Conservation (phyloP, 2,113 vertebrate genomes). For the Panthera tigris region DNA sequence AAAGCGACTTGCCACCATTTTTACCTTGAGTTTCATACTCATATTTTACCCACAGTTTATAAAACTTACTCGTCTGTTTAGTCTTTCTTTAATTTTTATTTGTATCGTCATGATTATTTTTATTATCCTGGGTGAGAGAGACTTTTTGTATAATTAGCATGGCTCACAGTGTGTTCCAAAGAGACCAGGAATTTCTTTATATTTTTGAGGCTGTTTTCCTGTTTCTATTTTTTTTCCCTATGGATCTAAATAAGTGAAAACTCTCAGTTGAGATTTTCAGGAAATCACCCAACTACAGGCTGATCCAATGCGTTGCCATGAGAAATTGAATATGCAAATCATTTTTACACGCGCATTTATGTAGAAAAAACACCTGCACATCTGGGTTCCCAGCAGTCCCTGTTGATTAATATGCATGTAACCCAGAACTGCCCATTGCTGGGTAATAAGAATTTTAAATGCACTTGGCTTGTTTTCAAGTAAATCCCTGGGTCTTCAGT, state of each 20-base stretch:
- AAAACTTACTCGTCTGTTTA: not conserved
- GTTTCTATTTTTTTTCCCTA: not conserved
- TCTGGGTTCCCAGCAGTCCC: conserved; percentile 48
- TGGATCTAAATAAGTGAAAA: conserved; percentile 21
- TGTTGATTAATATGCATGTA: conserved; percentile 41
- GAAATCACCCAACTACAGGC: conserved; percentile 32
- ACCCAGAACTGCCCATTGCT: conserved; percentile 20
- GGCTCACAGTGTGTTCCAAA: not conserved
- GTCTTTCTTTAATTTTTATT: conserved; percentile 2
- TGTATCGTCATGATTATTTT: not conserved
- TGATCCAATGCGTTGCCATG: conserved; percentile 59
- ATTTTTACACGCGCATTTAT: conserved; percentile 53
- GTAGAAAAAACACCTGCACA: conserved; percentile 69
- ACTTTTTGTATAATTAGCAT: not conserved
- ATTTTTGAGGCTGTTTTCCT: not conserved
- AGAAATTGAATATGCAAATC: conserved; percentile 69
- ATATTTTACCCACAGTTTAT: not conserved
- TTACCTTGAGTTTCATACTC: not conserved
- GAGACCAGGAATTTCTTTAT: not conserved
- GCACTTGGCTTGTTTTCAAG: conserved; percentile 38
- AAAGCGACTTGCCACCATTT: not conserved
- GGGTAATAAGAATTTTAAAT: conserved; percentile 57
- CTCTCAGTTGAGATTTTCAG: not conserved
- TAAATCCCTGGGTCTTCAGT: conserved; percentile 25
- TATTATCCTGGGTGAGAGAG: not conserved